phyloP scores from a whole-genome alignment of 2,113 vertebrate genomes.

The Phyllostomus hastatus region DNA sequence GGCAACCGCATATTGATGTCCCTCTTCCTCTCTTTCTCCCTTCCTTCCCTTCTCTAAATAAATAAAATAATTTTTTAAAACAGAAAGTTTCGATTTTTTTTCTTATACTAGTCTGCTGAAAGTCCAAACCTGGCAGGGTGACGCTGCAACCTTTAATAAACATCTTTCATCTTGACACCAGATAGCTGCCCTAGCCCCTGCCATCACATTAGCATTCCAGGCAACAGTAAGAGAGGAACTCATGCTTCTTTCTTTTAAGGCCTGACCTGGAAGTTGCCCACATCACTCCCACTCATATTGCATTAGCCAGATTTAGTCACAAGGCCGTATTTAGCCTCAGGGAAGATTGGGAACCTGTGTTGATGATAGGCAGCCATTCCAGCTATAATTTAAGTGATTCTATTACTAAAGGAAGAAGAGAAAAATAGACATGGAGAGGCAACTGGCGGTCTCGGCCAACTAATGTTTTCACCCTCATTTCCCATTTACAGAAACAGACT shows the following conservation, averaged over 20 bases:
- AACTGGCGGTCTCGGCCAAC: not conserved
- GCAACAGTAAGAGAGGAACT: not conserved
- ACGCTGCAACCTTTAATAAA: not conserved
- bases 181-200: not conserved
- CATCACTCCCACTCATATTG: not conserved
- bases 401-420: not conserved
- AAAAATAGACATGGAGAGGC: not conserved
- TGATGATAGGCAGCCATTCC: not conserved
- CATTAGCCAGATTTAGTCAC: not conserved
- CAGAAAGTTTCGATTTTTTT: not conserved
- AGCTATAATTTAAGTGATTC: not conserved
- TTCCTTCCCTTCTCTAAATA: too few relatives aligned
- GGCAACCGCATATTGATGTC: too few relatives aligned
- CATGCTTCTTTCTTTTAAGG: not conserved
- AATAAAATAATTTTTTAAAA: not conserved
- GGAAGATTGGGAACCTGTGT: not conserved
- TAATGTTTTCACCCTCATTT: conserved; percentile 9
- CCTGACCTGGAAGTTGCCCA: not conserved
- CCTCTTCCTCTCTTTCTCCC: too few relatives aligned
- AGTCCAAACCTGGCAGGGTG: not conserved
- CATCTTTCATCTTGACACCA: not conserved
- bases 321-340: not conserved
- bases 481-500: not conserved
- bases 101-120: not conserved
- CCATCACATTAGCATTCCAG: not conserved